Evolutionary conservation across 2,797 vertebrate genomes (phyloP).

Genomic region (Poecilia picta): DNA sequence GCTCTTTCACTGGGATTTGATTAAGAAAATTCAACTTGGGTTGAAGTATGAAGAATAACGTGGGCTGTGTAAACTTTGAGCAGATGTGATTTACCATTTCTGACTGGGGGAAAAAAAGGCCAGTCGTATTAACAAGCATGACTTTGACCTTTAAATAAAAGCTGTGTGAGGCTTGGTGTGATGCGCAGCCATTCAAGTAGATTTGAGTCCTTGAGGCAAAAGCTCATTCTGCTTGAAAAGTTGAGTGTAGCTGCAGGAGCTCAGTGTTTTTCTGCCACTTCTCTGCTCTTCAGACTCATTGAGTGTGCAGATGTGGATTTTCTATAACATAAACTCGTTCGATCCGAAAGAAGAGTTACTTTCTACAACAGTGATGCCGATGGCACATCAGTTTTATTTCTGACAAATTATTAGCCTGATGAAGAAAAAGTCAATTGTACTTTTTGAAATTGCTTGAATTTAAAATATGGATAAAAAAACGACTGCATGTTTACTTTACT

Average conservation of each 20-base stretch:
- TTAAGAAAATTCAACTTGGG: not conserved
- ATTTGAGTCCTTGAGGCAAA: constrained; percentile 47
- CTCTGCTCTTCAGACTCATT: constrained; percentile 32
- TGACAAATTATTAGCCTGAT: not conserved
- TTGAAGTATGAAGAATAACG: no score
- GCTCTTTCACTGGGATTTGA: not conserved
- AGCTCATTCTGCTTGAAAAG: constrained; percentile 47
- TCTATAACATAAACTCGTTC: constrained; percentile 28
- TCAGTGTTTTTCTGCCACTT: constrained; percentile 21
- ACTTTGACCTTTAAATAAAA: constrained; percentile 27
- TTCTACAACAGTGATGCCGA: not conserved
- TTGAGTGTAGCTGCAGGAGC: constrained; percentile 34
- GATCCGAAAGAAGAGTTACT: not conserved
- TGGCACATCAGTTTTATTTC: not conserved
- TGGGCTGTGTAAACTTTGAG: not conserved
- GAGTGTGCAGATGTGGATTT: constrained; percentile 20
- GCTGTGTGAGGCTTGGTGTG: constrained; percentile 5
- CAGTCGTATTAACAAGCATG: constrained; percentile 7
- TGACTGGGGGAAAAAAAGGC: not conserved
- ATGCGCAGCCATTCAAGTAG: constrained; percentile 36
- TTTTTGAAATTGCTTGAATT: not conserved
- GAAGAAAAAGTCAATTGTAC: not conserved
- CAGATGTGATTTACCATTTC: not conserved
- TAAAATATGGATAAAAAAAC: no score
- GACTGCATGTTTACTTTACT: no score